These are phyloP conservation scores for Manacus vitellinus DNA, from an alignment of 2,113 vertebrate species.

Conservation along the genomic window DNA sequence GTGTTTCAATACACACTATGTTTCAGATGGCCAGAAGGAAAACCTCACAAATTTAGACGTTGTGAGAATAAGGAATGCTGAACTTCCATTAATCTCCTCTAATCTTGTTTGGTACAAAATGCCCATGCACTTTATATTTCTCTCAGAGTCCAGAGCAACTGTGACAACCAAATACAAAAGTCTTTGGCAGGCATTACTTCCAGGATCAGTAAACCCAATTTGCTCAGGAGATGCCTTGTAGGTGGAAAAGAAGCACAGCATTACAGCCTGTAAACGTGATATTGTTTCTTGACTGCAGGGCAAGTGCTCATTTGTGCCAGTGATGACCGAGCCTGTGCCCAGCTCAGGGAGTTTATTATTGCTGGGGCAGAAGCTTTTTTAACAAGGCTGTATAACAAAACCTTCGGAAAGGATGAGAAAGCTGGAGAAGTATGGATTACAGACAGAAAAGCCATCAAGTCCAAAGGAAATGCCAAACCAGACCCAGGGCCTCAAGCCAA, in stretches of 20 bases:
- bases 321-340: conserved; percentile 93
- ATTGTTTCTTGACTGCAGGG: conserved; percentile 73
- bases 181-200: background rate
- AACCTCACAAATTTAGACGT: background rate
- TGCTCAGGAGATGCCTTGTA: background rate
- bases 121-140: background rate
- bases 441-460: conserved; percentile 57
- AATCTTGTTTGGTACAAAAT: background rate
- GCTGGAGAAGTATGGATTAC: conserved; percentile 61
- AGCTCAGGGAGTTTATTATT: conserved; percentile 87
- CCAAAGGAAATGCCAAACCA: conserved; percentile 38
- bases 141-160: background rate
- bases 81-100: background rate
- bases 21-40: background rate
- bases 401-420: conserved; percentile 81
- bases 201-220: background rate
- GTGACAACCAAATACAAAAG: background rate
- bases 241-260: background rate
- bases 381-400: conserved; percentile 84
- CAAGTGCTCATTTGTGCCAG: conserved; percentile 93
- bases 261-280: background rate
- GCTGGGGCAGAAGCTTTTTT: conserved; percentile 83
- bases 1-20: background rate
- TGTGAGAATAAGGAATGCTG: background rate
- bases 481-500: conserved; percentile 69